These are phyloP conservation scores for Orchesella flavescens DNA, from an alignment of 2,888 invertebrate species.

Conservation along the genomic window DNA sequence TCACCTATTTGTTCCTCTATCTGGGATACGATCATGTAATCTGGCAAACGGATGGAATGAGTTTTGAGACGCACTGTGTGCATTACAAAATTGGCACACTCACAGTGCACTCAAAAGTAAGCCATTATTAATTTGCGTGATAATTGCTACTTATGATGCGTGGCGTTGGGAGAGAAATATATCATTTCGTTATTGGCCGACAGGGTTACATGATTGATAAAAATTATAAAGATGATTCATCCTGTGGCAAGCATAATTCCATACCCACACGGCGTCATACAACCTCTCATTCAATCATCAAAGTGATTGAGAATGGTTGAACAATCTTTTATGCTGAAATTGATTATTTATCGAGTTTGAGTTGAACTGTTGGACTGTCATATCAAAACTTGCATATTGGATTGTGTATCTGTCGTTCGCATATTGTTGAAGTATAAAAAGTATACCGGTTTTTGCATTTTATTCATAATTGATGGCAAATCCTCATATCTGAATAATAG, in stretches of 20 bases:
- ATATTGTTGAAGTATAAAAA: not conserved
- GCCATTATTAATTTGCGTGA: constrained; percentile 43
- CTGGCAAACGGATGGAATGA: not conserved
- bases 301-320: constrained; percentile 2
- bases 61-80: not conserved
- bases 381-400: constrained; percentile 13
- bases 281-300: constrained; percentile 17
- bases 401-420: constrained; percentile 1
- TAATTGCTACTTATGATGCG: constrained; percentile 23
- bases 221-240: constrained; percentile 17
- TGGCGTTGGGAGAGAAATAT: not conserved
- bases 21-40: constrained; percentile 15
- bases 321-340: constrained; percentile 12
- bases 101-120: not conserved
- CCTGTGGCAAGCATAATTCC: not conserved
- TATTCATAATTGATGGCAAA: too few relatives aligned
- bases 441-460: too few relatives aligned
- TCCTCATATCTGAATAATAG: too few relatives aligned
- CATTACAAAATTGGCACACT: constrained; percentile 12
- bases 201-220: not conserved
- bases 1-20: not conserved
- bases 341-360: constrained; percentile 24
- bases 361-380: constrained; percentile 18
- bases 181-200: not conserved
- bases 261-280: constrained; percentile 17